Percentiles rank a stretch among this genome's conserved stretches.
phyloP scores from a whole-genome alignment of 1,140 invertebrate genomes.

The Cardiocondyla obscurior region DNA sequence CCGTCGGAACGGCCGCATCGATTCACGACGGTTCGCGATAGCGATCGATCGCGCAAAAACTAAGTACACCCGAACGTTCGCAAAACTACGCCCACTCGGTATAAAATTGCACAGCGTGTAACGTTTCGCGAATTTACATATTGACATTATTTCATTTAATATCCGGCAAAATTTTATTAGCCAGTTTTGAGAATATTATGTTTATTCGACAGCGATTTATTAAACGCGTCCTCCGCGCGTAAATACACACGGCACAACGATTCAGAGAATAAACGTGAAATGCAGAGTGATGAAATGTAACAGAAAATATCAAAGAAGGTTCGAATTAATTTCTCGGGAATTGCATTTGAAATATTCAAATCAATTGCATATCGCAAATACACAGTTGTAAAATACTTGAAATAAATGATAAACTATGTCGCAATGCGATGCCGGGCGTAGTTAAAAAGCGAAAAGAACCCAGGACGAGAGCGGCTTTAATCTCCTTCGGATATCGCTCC shows the following conservation, averaged over 20 bases:
- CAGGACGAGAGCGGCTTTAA: conserved; percentile 16
- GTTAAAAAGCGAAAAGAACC: conserved; percentile 4
- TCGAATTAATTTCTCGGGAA: neutral
- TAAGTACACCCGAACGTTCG: neutral
- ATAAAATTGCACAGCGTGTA: too few relatives aligned
- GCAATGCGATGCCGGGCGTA: neutral
- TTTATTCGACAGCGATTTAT: neutral
- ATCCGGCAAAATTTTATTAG: neutral
- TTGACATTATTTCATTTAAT: too few relatives aligned
- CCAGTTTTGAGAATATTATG: neutral
- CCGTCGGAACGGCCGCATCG: neutral
- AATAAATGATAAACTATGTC: neutral
- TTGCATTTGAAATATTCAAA: neutral
- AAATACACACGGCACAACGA: neutral
- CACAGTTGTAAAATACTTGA: neutral
- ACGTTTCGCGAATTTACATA: too few relatives aligned
- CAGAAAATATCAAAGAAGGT: neutral
- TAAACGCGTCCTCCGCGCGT: neutral
- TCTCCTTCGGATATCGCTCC: conserved; percentile 24
- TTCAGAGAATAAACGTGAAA: neutral
- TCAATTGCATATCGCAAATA: neutral
- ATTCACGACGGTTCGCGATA: neutral
- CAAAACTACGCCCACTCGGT: too few relatives aligned
- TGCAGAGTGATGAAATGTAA: neutral
- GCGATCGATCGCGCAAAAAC: neutral